phyloP scores from a whole-genome alignment of 2,113 vertebrate genomes.

The Chunga burmeisteri region DNA sequence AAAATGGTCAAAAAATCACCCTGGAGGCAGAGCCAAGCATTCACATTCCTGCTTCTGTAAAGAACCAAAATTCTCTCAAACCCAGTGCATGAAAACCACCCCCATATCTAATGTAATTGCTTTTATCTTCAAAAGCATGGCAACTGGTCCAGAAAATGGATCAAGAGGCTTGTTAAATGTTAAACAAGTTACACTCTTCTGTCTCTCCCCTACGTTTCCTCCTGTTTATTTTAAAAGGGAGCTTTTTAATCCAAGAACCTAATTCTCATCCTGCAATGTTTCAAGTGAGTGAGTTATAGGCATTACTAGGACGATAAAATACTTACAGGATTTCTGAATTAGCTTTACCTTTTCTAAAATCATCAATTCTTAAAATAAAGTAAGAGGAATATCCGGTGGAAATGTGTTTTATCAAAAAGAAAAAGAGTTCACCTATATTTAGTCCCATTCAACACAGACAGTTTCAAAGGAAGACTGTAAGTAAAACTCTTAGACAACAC shows the following conservation, averaged over 20 bases:
- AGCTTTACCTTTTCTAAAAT: constrained; percentile 43
- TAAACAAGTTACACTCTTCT: constrained; percentile 56
- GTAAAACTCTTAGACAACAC: constrained; percentile 17
- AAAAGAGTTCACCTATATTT: constrained; percentile 29
- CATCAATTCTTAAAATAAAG: constrained; percentile 47
- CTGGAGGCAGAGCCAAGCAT: neutral
- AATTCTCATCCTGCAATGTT: constrained; percentile 56
- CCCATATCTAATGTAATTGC: neutral
- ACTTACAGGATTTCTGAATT: constrained; percentile 65
- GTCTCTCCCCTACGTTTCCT: constrained; percentile 28
- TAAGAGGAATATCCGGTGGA: constrained; percentile 42
- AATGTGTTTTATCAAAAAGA: constrained; percentile 52
- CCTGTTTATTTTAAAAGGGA: constrained; percentile 67
- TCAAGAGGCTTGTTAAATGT: constrained; percentile 56
- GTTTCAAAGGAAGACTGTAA: constrained; percentile 7
- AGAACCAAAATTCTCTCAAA: neutral
- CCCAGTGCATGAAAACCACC: neutral
- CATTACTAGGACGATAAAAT: constrained; percentile 55
- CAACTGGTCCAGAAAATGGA: constrained; percentile 37
- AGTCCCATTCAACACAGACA: neutral
- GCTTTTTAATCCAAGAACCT: constrained; percentile 65
- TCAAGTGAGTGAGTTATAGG: constrained; percentile 45
- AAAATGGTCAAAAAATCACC: neutral
- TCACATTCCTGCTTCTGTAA: constrained; percentile 19
- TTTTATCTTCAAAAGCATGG: constrained; percentile 47